phyloP scores from a whole-genome alignment of 1,140 invertebrate species.

The Ceratitis capitata region DNA sequence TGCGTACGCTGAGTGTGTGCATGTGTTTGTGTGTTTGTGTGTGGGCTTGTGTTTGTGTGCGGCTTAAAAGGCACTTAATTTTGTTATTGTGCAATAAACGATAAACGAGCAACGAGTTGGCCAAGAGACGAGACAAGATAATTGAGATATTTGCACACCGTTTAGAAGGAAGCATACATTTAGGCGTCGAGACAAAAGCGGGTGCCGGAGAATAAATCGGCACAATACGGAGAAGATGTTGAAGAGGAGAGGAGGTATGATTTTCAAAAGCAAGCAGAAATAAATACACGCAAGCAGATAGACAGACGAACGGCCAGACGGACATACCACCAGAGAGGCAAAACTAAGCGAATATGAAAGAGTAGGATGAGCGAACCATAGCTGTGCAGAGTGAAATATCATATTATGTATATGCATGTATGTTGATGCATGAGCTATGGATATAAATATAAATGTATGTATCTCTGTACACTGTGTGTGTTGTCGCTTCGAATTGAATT shows the following conservation, averaged over 20 bases:
- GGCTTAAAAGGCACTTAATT: conserved; percentile 46
- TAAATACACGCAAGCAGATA: not conserved
- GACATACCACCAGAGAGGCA: not conserved
- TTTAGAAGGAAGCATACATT: conserved; percentile 10
- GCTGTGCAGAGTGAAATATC: too few relatives aligned
- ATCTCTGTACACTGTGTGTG: not conserved
- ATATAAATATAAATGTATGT: too few relatives aligned
- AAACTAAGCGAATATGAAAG: not conserved
- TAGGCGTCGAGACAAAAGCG: not conserved
- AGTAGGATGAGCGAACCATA: not conserved
- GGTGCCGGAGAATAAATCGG: not conserved
- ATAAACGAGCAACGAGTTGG: conserved; percentile 39
- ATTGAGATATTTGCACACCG: conserved; percentile 46
- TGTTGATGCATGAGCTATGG: too few relatives aligned
- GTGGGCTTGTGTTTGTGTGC: conserved; percentile 29
- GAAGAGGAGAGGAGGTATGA: too few relatives aligned
- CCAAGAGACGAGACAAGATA: conserved; percentile 41
- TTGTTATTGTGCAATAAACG: conserved; percentile 47
- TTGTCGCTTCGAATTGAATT: conserved; percentile 32
- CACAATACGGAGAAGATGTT: not conserved
- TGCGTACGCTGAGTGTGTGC: not conserved
- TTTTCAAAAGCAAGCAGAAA: not conserved
- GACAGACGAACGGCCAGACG: not conserved
- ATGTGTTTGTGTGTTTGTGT: conserved; percentile 21
- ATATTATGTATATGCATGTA: not conserved